Base-by-base conservation (phyloP, 2,797 vertebrate species). In the Hirundo rustica region DNA sequence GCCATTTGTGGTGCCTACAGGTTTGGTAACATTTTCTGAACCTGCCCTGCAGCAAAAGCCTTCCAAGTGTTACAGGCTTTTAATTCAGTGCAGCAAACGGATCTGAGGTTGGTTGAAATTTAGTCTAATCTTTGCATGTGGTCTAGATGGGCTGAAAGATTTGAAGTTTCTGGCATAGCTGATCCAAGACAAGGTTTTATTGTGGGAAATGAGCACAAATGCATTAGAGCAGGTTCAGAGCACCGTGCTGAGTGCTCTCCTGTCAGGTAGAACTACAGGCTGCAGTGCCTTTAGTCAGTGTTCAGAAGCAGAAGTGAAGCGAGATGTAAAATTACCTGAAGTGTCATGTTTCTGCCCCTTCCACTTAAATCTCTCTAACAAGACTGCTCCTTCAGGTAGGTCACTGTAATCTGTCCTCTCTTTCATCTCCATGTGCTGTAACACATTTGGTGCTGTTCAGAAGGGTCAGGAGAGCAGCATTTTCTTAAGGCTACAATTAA, bases 1-100 rank as follows among this genome's bases (percentile, higher is more conserved):
- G 79, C 87, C 89, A 82, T 74, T 92, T 87, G 73, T 1, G 0
- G 21, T 65, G 54, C 54, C 84, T 92, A 73, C 95, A 88, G 93
- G 92, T 95, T 95, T 78, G 93, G 95, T 92, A 60, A 60, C 92
- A 84, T 96, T 97, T 92, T 95, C 93, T 94, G 81, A 93, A 72
- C 75, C 23, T 6, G 26, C 68, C 54, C 78, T 83, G 65, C 70
- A 86, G 77, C 54, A 72, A 95, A 92, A 91, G 27, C 26, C 70
- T 89, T 82, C 65, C 18, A 48, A 77, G 25, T 40, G 51, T 88
- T 53, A 45, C 68, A 66, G 27, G 50, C 62, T 66, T 92, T 92
- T 92, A 65, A 45, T 85, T 65, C 26, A 88, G 54, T 34, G 58
- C 18, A 78, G 79, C 58, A 85, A 88, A 85, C 0, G 1, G 75